phyloP scores from a whole-genome alignment of 2,113 vertebrate genomes.

The Silurus asotus region DNA sequence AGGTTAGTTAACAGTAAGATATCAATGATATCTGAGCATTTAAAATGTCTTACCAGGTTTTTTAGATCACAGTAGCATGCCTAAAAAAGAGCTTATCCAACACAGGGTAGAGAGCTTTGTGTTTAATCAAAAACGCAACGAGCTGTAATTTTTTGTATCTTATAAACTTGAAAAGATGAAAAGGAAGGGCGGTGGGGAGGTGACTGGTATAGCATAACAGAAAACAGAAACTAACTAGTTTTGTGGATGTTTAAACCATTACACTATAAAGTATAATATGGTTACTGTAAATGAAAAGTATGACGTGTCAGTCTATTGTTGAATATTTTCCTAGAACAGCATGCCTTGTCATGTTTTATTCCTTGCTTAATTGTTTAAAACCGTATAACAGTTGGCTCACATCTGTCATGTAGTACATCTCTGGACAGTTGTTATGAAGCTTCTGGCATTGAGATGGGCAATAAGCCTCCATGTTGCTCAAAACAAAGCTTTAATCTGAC shows the following conservation, averaged over 20 bases:
- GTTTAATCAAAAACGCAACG: neutral
- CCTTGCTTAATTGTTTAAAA: neutral
- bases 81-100: neutral
- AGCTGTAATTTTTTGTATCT: neutral
- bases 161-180: neutral
- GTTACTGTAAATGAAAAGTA: neutral
- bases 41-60: neutral
- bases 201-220: neutral
- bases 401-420: neutral
- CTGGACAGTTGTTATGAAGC: neutral
- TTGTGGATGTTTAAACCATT: neutral
- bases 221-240: constrained; percentile 5
- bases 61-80: neutral
- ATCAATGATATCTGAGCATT: neutral
- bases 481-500: constrained; percentile 28
- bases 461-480: constrained; percentile 18
- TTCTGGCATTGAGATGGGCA: neutral
- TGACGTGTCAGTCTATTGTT: neutral
- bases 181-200: neutral
- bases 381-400: no score
- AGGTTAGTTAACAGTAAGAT: neutral
- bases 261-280: neutral
- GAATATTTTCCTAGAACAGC: neutral
- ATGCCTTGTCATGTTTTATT: neutral
- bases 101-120: neutral